Conservation (phyloP, 1,140 invertebrate species). For the Penaeus japonicus region DNA sequence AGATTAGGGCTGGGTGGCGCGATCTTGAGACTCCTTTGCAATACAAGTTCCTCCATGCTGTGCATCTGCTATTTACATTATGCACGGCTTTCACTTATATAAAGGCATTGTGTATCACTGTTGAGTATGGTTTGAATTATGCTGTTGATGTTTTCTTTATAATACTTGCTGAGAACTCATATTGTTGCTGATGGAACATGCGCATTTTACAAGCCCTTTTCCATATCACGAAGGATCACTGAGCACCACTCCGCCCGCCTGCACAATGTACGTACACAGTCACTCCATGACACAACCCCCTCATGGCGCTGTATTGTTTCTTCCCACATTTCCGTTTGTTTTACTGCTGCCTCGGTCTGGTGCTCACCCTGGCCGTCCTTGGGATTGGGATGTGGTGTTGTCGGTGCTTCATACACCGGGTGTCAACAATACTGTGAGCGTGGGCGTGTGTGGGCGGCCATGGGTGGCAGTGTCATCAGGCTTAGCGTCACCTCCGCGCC, state of each 20-base stretch:
- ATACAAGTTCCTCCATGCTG: constrained; percentile 37
- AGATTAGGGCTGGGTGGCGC: constrained; percentile 11
- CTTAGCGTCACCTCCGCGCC: constrained; percentile 25
- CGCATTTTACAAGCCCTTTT: constrained; percentile 38
- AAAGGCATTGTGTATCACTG: constrained; percentile 56
- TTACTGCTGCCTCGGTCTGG: constrained; percentile 8
- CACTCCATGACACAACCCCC: neutral
- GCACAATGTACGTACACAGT: neutral
- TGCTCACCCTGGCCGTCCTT: neutral
- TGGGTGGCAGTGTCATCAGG: constrained; percentile 28
- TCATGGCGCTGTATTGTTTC: neutral
- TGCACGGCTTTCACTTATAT: constrained; percentile 47
- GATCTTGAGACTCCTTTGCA: neutral
- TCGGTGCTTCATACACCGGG: constrained; percentile 51
- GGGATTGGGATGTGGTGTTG: constrained; percentile 36
- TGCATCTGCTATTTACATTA: constrained; percentile 42
- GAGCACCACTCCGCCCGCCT: constrained; percentile 13
- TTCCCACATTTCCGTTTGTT: neutral
- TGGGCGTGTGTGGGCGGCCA: constrained; percentile 52
- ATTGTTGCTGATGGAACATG: constrained; percentile 49
- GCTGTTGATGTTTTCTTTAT: constrained; percentile 44
- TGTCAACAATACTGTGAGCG: constrained; percentile 53
- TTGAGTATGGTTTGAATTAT: constrained; percentile 48
- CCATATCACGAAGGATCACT: constrained; percentile 4
- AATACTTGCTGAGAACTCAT: constrained; percentile 53